These are phyloP conservation scores for Caenorhabditis wallacei DNA, from an alignment of 2,888 invertebrate genomes.

Conservation along the genomic window DNA sequence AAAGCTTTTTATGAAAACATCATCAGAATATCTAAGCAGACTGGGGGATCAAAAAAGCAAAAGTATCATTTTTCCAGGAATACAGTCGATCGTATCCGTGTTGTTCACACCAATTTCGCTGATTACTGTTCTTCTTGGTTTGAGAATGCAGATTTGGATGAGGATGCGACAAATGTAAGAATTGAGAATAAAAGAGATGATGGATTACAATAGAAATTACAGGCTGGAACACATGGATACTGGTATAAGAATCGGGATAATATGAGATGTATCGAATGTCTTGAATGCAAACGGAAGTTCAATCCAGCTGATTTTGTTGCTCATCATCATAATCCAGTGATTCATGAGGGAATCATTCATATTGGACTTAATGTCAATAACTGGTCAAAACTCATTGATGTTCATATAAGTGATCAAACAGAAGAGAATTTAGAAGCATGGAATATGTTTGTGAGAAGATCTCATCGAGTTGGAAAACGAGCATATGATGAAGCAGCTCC, in stretches of 20 bases:
- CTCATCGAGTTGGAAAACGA: constrained; percentile 14
- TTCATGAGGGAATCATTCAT: background rate
- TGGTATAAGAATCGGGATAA: constrained; percentile 39
- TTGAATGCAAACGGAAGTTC: constrained; percentile 20
- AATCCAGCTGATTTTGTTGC: constrained; percentile 36
- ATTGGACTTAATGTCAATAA: background rate
- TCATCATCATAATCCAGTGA: constrained; percentile 28
- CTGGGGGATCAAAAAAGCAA: constrained; percentile 22
- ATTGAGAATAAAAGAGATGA: background rate
- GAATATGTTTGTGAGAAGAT: constrained; percentile 1
- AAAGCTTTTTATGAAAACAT: constrained; percentile 28
- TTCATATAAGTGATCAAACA: background rate
- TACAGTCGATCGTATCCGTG: constrained; percentile 4
- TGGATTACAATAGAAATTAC: background rate
- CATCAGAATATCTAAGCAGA: constrained; percentile 24
- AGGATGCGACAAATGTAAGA: constrained; percentile 26
- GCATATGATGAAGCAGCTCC: constrained; percentile 27
- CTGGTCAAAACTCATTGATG: constrained; percentile 9
- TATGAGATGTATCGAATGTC: constrained; percentile 48
- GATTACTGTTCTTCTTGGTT: constrained; percentile 22
- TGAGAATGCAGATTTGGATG: constrained; percentile 16
- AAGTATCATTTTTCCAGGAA: constrained; percentile 30
- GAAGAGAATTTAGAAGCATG: constrained; percentile 31
- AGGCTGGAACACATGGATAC: constrained; percentile 34
- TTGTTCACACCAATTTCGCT: constrained; percentile 39